These are phyloP conservation scores for Tringa solitaria DNA, from an alignment of 2,113 vertebrate species.

Conservation along the genomic window DNA sequence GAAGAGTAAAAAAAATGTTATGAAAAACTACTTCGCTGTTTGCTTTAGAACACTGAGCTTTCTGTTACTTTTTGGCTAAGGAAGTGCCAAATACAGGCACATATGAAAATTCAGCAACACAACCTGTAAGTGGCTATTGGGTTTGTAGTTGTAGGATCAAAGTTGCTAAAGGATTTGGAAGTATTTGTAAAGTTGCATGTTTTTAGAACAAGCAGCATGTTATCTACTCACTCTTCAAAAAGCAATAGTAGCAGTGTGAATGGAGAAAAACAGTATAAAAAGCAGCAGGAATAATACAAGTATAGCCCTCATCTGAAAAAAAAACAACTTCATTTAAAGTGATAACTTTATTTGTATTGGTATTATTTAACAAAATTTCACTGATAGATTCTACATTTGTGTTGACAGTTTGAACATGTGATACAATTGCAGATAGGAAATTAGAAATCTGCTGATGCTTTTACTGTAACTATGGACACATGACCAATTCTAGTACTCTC, in stretches of 20 bases:
- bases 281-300: not conserved
- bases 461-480: not conserved
- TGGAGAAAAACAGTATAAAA: not conserved
- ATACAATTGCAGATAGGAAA: not conserved
- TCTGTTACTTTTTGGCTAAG: not conserved
- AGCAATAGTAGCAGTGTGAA: not conserved
- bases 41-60: not conserved
- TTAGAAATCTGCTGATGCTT: not conserved
- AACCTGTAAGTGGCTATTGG: not conserved
- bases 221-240: not conserved
- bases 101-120: not conserved
- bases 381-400: not conserved
- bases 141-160: not conserved
- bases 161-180: not conserved
- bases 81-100: not conserved
- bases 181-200: not conserved
- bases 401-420: not conserved
- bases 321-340: not conserved
- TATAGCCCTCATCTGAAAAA: not conserved
- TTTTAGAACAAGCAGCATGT: not conserved
- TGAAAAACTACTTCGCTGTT: not conserved
- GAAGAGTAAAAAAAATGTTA: not conserved
- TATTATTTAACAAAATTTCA: not conserved
- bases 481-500: not conserved
- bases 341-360: not conserved